Conservation (phyloP, 2,113 vertebrate species). For the Phocoena phocoena region DNA sequence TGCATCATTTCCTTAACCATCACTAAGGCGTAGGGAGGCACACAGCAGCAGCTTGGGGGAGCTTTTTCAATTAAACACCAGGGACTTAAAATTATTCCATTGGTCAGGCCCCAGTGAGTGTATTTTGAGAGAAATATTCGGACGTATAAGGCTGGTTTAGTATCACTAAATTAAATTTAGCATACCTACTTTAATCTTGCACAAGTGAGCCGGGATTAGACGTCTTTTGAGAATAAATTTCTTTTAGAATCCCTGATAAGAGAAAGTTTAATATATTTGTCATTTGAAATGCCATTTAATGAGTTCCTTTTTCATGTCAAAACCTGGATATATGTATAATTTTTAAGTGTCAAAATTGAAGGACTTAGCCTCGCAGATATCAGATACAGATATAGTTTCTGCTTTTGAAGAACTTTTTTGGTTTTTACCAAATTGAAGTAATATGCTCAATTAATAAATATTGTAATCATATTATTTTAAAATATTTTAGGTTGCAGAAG, state of each 20-base stretch:
- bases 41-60: not conserved
- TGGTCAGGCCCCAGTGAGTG: not conserved
- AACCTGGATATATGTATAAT: not conserved
- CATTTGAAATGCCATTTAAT: conserved; percentile 27
- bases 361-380: not conserved
- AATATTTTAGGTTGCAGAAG: conserved; percentile 92
- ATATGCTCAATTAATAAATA: not conserved
- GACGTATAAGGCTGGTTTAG: not conserved
- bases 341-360: not conserved
- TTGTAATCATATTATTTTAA: conserved; percentile 5
- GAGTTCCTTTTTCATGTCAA: not conserved
- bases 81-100: not conserved
- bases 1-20: not conserved
- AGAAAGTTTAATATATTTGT: conserved; percentile 25
- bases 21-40: not conserved
- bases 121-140: not conserved
- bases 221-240: conserved; percentile 36
- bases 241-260: not conserved
- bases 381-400: not conserved
- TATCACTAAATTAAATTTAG: not conserved
- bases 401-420: conserved; percentile 14
- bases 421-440: conserved; percentile 40
- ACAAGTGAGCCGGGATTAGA: not conserved
- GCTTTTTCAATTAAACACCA: conserved; percentile 2
- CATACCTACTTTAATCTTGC: not conserved